A percentile compares a stretch with the other conserved stretches of the same genome.
phyloP scores from a whole-genome alignment of 2,113 vertebrate genomes.

The Tupaia chinensis region DNA sequence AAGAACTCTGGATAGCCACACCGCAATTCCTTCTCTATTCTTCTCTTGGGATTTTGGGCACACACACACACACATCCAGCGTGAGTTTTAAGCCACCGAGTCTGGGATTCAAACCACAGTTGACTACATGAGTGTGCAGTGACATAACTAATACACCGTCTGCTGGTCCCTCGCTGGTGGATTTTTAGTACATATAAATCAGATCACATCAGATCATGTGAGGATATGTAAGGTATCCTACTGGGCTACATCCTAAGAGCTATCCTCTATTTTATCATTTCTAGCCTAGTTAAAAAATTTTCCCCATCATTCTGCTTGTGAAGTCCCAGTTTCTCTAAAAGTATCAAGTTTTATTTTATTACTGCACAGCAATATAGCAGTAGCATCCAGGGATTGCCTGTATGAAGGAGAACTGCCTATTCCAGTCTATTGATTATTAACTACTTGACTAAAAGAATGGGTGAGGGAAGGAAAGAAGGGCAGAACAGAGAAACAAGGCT shows the following conservation, averaged over 20 bases:
- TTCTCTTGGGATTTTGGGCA: no score
- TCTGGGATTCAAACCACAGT: no score
- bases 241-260: neutral
- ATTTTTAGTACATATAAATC: no score
- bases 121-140: no score
- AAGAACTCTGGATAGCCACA: no score
- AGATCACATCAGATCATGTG: neutral
- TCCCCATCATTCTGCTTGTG: neutral
- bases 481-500: neutral
- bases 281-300: neutral
- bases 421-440: neutral
- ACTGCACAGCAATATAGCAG: conserved; percentile 8
- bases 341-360: conserved; percentile 10
- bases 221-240: conserved; percentile 25
- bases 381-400: neutral
- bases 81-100: no score
- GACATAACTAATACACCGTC: no score
- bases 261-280: conserved; percentile 33
- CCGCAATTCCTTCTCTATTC: no score
- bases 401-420: neutral
- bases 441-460: neutral
- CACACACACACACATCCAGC: no score
- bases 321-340: neutral
- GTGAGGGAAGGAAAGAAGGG: neutral
- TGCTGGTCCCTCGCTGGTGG: no score